Evolutionary conservation across 2,888 invertebrate genomes (phyloP).

Genomic region (Rhyacophila evoluta): DNA sequence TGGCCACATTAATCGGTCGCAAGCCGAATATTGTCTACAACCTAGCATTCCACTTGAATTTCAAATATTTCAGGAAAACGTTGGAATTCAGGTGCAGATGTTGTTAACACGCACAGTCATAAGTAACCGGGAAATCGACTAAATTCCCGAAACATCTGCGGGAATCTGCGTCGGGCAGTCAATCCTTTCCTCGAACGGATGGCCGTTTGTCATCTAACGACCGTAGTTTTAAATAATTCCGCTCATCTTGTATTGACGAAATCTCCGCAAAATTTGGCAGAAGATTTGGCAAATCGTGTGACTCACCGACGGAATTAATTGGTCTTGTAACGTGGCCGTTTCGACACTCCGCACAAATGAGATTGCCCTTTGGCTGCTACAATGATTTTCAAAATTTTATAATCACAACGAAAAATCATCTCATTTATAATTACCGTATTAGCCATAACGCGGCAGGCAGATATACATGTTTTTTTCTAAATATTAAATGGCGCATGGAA

Average conservation of each 20-base stretch:
- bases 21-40: too few relatives aligned
- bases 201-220: not conserved
- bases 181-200: not conserved
- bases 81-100: not conserved
- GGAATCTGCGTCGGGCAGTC: not conserved
- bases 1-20: too few relatives aligned
- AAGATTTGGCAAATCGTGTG: not conserved
- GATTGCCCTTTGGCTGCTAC: too few relatives aligned
- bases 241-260: not conserved
- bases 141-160: not conserved
- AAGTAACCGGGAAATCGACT: not conserved
- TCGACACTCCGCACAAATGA: not conserved
- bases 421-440: too few relatives aligned
- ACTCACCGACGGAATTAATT: not conserved
- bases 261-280: not conserved
- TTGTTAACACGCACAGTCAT: not conserved
- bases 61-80: too few relatives aligned
- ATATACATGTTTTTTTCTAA: too few relatives aligned
- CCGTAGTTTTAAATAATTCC: not conserved
- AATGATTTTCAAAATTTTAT: too few relatives aligned
- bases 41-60: too few relatives aligned
- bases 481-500: too few relatives aligned
- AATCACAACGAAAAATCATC: too few relatives aligned
- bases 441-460: too few relatives aligned
- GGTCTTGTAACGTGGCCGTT: not conserved